Conservation (phyloP, 2,888 invertebrate genomes). For the Baccha elongata region DNA sequence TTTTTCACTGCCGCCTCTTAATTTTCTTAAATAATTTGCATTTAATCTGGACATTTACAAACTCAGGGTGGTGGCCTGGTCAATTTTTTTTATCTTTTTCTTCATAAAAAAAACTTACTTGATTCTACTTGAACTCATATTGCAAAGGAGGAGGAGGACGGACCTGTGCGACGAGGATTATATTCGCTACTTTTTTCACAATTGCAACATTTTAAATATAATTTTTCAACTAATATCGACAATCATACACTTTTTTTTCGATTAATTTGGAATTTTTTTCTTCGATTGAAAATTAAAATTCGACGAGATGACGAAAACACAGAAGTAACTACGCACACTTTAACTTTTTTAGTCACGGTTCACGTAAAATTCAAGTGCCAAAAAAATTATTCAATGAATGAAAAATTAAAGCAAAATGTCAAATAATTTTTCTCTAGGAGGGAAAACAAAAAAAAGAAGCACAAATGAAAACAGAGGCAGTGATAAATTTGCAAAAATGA, state of each 20-base stretch:
- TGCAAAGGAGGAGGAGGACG: slow-evolving; percentile 47
- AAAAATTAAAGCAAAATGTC: slow-evolving; percentile 60
- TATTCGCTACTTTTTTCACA: slow-evolving; percentile 54
- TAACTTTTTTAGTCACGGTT: slow-evolving; percentile 63
- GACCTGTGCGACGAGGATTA: slow-evolving; percentile 49
- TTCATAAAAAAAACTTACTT: slow-evolving; percentile 57
- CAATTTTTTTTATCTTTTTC: slow-evolving; percentile 19
- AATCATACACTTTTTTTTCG: slow-evolving; percentile 41
- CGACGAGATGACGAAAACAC: slow-evolving; percentile 66
- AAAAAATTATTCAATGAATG: slow-evolving; percentile 51
- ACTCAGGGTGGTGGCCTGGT: slow-evolving; percentile 57
- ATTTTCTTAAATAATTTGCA: slow-evolving; percentile 29
- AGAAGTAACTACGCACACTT: slow-evolving; percentile 69
- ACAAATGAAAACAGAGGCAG: slow-evolving; percentile 50
- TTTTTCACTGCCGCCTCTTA: slow-evolving; percentile 43
- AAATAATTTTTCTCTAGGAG: slow-evolving; percentile 26
- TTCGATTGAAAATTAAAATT: slow-evolving; percentile 21
- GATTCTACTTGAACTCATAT: slow-evolving; percentile 69
- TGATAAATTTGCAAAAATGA: slow-evolving; percentile 41
- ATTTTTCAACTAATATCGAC: neutral
- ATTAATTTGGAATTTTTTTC: neutral
- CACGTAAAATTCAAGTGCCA: slow-evolving; percentile 70
- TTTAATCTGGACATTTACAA: slow-evolving; percentile 36
- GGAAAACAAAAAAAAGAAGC: slow-evolving; percentile 24
- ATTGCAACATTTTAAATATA: slow-evolving; percentile 57